Evolutionary conservation across 2,113 vertebrate species (phyloP), one percentile per base, ranked within the genome.

Genomic region (Protobothrops flavoviridis): DNA sequence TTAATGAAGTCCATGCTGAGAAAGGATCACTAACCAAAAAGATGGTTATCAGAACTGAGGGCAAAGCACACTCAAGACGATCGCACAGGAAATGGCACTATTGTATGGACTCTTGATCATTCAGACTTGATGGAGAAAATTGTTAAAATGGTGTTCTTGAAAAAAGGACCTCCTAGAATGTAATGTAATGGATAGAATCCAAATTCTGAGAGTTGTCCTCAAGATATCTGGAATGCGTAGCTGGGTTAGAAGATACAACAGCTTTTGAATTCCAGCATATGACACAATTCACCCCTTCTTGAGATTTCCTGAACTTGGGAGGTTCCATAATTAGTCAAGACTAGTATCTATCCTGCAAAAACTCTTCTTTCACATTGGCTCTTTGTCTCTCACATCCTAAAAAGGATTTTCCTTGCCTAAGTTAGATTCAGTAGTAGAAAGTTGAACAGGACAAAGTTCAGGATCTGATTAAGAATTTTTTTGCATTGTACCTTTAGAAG

Each of bases 91-190:
- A 85, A 33, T 1, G 0, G 69, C 92, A 53, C 13, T 53, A 61
- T 50, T 0, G 7, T 87, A 17, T 52, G 81, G 5, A 69, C 13
- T 90, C 57, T 15, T 0, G 0, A 20, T 15, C 0, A 0, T 57
- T 92, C 21, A 15, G 21, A 57, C 55, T 39, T 20, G 29, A 59
- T 0, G 4, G 33, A 20, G 33, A 7, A 50, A 55, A 52, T 23
- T 6, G 20, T 17, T 61, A 43, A 61, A 43, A 6, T 26, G 8
- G 4, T 5, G 1, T 90, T 5, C 24, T 9, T 50, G 11, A 48
- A 87, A 26, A 87, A 29, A 17, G 48, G 45, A 48, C 11, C 26
- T 15, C 6, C 24, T 7, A 26, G 33, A 43, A 45, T 81, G n/a
- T 20, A 52, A n/a, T 33, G 43, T 45, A 45, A 5, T 6, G 24